Evolutionary conservation across 2,888 invertebrate genomes (phyloP).

Genomic region (Dione vanillae): DNA sequence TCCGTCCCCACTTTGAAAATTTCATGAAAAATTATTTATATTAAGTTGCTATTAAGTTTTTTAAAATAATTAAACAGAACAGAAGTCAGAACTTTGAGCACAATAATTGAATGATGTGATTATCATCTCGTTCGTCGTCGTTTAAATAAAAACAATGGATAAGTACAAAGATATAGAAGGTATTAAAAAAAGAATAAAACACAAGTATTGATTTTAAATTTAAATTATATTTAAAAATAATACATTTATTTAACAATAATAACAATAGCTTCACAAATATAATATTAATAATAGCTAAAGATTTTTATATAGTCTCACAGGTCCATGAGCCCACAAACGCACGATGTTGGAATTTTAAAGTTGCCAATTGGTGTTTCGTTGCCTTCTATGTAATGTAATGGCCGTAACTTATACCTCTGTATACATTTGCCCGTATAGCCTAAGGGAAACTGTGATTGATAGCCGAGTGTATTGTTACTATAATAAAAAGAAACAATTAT

Average conservation of each 20-base stretch:
- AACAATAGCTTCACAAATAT: not conserved
- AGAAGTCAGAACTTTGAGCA: too few relatives aligned
- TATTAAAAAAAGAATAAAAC: too few relatives aligned
- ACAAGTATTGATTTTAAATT: too few relatives aligned
- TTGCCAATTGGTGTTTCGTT: not conserved
- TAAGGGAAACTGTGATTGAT: not conserved
- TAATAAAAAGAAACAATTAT: not conserved
- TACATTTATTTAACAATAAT: not conserved
- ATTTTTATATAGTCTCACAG: not conserved
- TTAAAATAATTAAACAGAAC: too few relatives aligned
- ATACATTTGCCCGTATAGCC: constrained; percentile 18
- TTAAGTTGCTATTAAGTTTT: too few relatives aligned
- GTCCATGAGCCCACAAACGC: constrained; percentile 14
- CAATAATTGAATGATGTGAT: too few relatives aligned
- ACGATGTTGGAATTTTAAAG: constrained; percentile 27
- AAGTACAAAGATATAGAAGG: too few relatives aligned
- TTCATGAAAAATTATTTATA: too few relatives aligned
- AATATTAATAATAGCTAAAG: not conserved
- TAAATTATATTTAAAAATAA: too few relatives aligned
- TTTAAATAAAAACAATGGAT: too few relatives aligned
- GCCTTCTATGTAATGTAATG: constrained; percentile 23
- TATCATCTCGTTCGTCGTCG: too few relatives aligned
- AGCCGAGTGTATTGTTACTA: not conserved
- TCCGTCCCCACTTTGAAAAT: too few relatives aligned
- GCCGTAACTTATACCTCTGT: not conserved